phyloP scores from a whole-genome alignment of 2,888 invertebrate genomes.

The Schrankia costaestrigalis region DNA sequence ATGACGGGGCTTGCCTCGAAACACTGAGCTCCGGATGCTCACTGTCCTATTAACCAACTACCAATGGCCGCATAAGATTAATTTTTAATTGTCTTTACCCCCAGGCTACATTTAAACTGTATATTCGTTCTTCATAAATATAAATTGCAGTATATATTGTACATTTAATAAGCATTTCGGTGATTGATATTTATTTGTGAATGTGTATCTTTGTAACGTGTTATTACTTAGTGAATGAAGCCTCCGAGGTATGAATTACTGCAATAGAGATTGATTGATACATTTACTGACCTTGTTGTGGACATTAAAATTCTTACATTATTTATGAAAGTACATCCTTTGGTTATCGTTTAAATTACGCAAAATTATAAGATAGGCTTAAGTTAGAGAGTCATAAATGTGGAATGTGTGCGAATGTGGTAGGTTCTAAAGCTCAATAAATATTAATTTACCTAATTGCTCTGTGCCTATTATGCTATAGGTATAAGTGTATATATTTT shows the following conservation, averaged over 20 bases:
- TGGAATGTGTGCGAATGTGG: too few relatives aligned
- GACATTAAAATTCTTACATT: slow-evolving; percentile 3
- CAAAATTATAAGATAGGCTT: too few relatives aligned
- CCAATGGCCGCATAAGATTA: slow-evolving; percentile 63
- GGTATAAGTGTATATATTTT: too few relatives aligned
- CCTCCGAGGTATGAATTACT: slow-evolving; percentile 14
- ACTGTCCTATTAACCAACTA: slow-evolving; percentile 43
- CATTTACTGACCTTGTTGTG: slow-evolving; percentile 15
- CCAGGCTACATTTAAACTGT: slow-evolving; percentile 44
- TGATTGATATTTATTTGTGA: slow-evolving; percentile 35
- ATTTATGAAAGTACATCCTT: too few relatives aligned
- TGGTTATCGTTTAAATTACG: too few relatives aligned
- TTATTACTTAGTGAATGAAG: slow-evolving; percentile 25
- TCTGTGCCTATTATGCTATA: too few relatives aligned
- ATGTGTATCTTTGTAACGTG: slow-evolving; percentile 23
- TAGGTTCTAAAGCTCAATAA: too few relatives aligned
- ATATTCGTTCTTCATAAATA: slow-evolving; percentile 31
- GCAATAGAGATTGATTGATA: slow-evolving; percentile 28
- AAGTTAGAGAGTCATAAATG: too few relatives aligned
- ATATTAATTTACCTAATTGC: too few relatives aligned
- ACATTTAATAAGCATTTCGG: slow-evolving; percentile 28
- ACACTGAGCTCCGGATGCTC: slow-evolving; percentile 39
- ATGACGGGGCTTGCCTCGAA: slow-evolving; percentile 44
- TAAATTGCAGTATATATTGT: slow-evolving; percentile 37
- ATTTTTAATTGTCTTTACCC: slow-evolving; percentile 61